Base-by-base conservation (phyloP, 2,888 invertebrate genomes). In the Graphium colonna region DNA sequence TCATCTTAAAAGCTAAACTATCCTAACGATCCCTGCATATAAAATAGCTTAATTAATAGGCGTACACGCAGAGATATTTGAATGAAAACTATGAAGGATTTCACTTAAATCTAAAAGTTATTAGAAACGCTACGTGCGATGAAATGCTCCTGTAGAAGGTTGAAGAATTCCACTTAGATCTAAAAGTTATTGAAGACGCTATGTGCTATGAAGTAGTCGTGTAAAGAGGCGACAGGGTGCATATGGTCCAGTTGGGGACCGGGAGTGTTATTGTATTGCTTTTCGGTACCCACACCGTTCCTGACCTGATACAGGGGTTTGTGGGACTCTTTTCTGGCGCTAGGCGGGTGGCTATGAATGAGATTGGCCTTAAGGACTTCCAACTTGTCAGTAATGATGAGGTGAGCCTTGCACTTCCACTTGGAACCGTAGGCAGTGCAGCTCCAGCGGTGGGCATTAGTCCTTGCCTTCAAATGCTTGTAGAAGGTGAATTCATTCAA, bases 401-500 rank as follows among this genome's bases (percentile, higher is more conserved):
- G 77, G 39, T 82, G 82, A 1, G 86, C 86, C 60, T 77, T 78
- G 65, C 86, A 87, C 47, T 83, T 85, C 78, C 78, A 78, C 56
- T 83, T 84, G 56, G 82, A 77, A 7, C 82, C 82, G 61, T 85
- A 84, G 1, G 79, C 79, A 0, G 85, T 85, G 65, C 86, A 87
- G 58, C 85, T 85, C 86, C 86, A 87, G 13, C 83, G 81, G 33
- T 80, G 73, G 0, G 85, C 84, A 57, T 84, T 80, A 38, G 71
- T 73, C 33, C 82, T 75, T 0, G 84, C 82, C 55, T 81, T 84
- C 21, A 84, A 62, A 52, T 87, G 86, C 57, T 86, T 85, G 75
- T 85, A 87, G 67, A 83, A 87, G 0, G 81, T 83, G 51, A 79
- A 86, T 55, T 82, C 77, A 61, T 86, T 86, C n/a, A 87, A 60